These are phyloP conservation scores for Drosophila dunni DNA, from an alignment of 1,140 invertebrate species.

Conservation along the genomic window DNA sequence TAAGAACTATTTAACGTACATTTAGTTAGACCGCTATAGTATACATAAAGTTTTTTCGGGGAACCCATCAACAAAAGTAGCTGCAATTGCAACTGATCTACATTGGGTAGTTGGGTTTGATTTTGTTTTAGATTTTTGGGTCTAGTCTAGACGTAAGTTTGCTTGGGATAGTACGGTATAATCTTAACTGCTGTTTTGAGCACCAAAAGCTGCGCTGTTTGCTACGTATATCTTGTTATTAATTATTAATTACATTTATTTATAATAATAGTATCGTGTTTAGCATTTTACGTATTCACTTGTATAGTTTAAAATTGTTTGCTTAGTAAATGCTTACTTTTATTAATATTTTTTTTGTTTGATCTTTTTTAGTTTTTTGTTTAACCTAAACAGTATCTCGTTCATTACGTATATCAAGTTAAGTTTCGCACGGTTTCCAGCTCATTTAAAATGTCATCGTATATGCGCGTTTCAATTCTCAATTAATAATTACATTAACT, in stretches of 20 bases:
- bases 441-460: slow-evolving; percentile 82
- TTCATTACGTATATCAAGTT: slow-evolving; percentile 72
- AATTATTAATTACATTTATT: slow-evolving; percentile 58
- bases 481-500: slow-evolving; percentile 79
- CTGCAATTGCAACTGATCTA: slow-evolving; percentile 3
- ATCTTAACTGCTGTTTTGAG: slow-evolving; percentile 47
- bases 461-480: slow-evolving; percentile 74
- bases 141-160: slow-evolving; percentile 43
- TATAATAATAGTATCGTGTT: slow-evolving; percentile 68
- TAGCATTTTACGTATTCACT: slow-evolving; percentile 55
- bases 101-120: slow-evolving; percentile 1
- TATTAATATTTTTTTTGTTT: slow-evolving; percentile 31
- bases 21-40: slow-evolving; percentile 63
- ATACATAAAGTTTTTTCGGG: slow-evolving; percentile 52
- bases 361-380: slow-evolving; percentile 29
- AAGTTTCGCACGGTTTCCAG: slow-evolving; percentile 57
- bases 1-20: slow-evolving; percentile 77
- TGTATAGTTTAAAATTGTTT: slow-evolving; percentile 74
- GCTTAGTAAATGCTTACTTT: slow-evolving; percentile 81
- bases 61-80: slow-evolving; percentile 10
- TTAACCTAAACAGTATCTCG: slow-evolving; percentile 47
- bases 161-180: slow-evolving; percentile 38
- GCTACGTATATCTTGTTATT: slow-evolving; percentile 43
- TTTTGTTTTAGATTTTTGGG: slow-evolving; percentile 10
- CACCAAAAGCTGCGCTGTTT: slow-evolving; percentile 62